Conservation (phyloP, 2,113 vertebrate genomes). For the pig (Sus scrofa) region T2T-Sscrofa CM000826.6:94792501-94793000, state of each 20-base stretch:
- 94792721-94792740: neutral
- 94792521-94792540: constrained; percentile 22
- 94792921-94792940: constrained; percentile 42
- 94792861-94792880: constrained; percentile 62
- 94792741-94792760: constrained; percentile 7
- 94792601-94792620: constrained; percentile 9
- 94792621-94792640: neutral
- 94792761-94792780: constrained; percentile 62
- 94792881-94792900: constrained; percentile 56
- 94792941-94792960: constrained; percentile 62
- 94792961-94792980: constrained; percentile 47
- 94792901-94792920: constrained; percentile 65
- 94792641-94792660: neutral
- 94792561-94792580: constrained; percentile 56
- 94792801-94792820: constrained; percentile 71
- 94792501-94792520: constrained; percentile 34
- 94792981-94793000: constrained; percentile 18
- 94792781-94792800: constrained; percentile 72
- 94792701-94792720: neutral
- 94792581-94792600: constrained; percentile 55
- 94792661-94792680: constrained; percentile 44
- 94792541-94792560: constrained; percentile 18
- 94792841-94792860: constrained; percentile 45
- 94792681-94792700: constrained; percentile 62
- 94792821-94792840: constrained; percentile 60